A percentile compares a stretch with the other conserved stretches of the same genome.
phyloP scores from a whole-genome alignment of 2,113 vertebrate genomes.

The Eurypyga helias region DNA sequence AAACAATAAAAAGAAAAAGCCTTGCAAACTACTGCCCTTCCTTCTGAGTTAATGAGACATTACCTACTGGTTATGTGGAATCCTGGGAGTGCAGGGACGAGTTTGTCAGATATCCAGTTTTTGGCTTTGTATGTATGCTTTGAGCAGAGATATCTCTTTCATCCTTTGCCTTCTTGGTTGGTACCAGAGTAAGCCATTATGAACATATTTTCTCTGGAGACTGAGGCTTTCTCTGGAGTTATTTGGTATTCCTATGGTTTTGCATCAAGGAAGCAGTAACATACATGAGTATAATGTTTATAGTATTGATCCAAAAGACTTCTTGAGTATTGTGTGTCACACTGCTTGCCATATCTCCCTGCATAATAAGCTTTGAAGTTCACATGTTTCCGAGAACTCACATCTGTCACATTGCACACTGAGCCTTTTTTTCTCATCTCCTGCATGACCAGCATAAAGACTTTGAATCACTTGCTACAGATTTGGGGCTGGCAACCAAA shows the following conservation, averaged over 20 bases:
- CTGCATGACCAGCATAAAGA: not conserved
- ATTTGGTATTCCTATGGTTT: not conserved
- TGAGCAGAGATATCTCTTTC: not conserved
- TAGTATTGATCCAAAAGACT: not conserved
- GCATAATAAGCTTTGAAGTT: not conserved
- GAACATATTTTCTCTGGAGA: not conserved
- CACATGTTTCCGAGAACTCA: not conserved
- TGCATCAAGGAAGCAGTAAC: not conserved
- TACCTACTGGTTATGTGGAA: not conserved
- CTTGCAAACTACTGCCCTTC: not conserved
- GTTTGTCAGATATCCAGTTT: not conserved
- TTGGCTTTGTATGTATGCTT: not conserved
- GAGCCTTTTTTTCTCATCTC: not conserved
- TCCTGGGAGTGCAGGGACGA: not conserved
- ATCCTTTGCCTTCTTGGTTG: not conserved
- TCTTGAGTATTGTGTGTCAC: not conserved
- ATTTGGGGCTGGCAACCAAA: conserved; percentile 47
- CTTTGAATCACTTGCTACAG: not conserved
- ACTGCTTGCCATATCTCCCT: not conserved
- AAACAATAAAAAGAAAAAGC: not conserved
- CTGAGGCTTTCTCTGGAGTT: not conserved
- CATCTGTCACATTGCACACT: not conserved
- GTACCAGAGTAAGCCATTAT: not conserved
- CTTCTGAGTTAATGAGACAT: not conserved
- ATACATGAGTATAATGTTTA: accelerated